A percentile compares a stretch with the other conserved stretches of the same genome.
These are phyloP conservation scores for Callyntrura guangdongensis DNA, from an alignment of 2,888 invertebrate genomes.

Conservation along the genomic window DNA sequence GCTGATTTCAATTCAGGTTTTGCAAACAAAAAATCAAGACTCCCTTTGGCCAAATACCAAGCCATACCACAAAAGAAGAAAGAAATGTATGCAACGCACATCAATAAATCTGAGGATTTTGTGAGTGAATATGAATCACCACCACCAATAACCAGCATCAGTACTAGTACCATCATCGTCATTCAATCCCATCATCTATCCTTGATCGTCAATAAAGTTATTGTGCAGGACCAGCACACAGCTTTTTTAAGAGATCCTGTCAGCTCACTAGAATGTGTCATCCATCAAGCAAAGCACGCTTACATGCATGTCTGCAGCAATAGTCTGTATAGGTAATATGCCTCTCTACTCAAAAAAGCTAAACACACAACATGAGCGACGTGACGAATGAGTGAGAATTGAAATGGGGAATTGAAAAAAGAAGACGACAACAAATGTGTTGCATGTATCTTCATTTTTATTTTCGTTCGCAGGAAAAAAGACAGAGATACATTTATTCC, in stretches of 20 bases:
- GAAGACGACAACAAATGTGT: constrained; percentile 5
- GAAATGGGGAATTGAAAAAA: no score
- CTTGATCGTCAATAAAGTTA: constrained; percentile 5
- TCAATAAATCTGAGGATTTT: constrained; percentile 43
- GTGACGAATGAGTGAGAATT: constrained; percentile 51
- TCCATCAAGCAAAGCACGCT: constrained; percentile 37
- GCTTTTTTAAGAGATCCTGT: constrained; percentile 56
- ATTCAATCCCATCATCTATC: constrained; percentile 25
- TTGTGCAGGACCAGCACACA: constrained; percentile 52
- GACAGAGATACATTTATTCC: background rate
- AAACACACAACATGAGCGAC: constrained; percentile 1
- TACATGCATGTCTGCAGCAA: no score
- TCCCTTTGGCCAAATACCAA: constrained; percentile 48
- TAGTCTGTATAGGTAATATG: no score
- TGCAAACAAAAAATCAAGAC: constrained; percentile 26
- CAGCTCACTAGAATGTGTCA: constrained; percentile 59
- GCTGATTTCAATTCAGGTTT: constrained; percentile 57
- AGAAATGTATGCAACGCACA: constrained; percentile 42
- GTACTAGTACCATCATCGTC: background rate
- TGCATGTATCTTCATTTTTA: background rate
- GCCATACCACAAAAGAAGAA: background rate
- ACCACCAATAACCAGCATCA: constrained; percentile 13
- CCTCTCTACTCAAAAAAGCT: background rate
- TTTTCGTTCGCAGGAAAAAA: background rate
- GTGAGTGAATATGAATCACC: constrained; percentile 15